Base-by-base conservation (phyloP, 2,797 vertebrate species). In the Clangula hyemalis region DNA sequence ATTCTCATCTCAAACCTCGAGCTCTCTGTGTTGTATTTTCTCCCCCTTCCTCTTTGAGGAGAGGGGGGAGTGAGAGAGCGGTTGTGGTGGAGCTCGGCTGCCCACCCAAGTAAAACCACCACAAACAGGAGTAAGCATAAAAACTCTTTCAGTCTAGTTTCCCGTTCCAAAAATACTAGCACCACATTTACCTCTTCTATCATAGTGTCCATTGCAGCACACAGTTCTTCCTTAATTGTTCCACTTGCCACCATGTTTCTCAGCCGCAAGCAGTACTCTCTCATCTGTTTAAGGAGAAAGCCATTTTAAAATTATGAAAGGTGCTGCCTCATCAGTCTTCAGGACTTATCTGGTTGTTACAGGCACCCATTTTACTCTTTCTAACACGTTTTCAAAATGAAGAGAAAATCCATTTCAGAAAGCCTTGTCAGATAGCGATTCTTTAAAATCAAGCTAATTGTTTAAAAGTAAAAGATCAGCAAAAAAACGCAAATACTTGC, bases 241-340 rank as follows among this genome's bases (percentile, higher is more conserved):
- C 98, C 98, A 36, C 98, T 99, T 74, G 98, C 98, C 83, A 99
- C 99, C 98, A 99, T 98, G 95, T 99, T 99, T 95, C 99, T 98
- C 87, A 99, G 97, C 90, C 98, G 97, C 96, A 99, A 97, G 87
- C 99, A 99, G 96, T 99, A 99, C 95, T 99, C 99, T 96, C 99
- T 98, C 98, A 99, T 98, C 99, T 99, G 88, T 87, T 47, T 12
- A 57, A 43, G 91, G 45, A 93, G 12, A 85, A 90, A 81, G 11
- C 4, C 0, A 15, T 34, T 65, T 24, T 3, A 39, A 47, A 8
- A 3, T 32, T 36, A 32, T 5, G 13, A 85, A 75, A 80, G 13
- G 17, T 66, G n/a, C 6, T 60, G 47, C 53, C 32, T 38, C 2
- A 25, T 11, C 20, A n/a, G 21, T 3, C 68, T 43, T 47, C 7